phyloP scores from a whole-genome alignment of 2,113 vertebrate species.

The Amia ocellicauda region DNA sequence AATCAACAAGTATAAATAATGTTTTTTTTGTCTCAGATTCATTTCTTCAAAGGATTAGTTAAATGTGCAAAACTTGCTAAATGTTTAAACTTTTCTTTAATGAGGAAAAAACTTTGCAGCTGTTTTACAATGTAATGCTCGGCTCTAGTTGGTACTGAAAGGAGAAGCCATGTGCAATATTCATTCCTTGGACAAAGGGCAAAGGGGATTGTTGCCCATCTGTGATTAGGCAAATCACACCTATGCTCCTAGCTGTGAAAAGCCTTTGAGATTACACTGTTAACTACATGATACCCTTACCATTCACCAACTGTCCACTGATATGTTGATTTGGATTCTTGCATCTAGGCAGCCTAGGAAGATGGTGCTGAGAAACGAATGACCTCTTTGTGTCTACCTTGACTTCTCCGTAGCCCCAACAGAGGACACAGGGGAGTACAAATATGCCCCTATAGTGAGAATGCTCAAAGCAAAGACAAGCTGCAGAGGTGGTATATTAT shows the following conservation, averaged over 20 bases:
- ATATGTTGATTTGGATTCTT: not conserved
- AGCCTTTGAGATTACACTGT: not conserved
- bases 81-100: too few species aligned
- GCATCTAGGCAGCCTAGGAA: not conserved
- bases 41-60: too few species aligned
- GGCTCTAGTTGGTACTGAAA: too few species aligned
- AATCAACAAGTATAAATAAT: too few species aligned
- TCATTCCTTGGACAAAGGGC: not conserved
- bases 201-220: not conserved
- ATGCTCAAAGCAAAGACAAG: not conserved
- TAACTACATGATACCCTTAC: not conserved
- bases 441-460: not conserved
- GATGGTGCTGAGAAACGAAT: not conserved
- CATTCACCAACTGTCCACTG: not conserved
- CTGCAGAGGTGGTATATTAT: slow-evolving; percentile 18
- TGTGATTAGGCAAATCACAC: not conserved
- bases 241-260: not conserved
- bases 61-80: too few species aligned
- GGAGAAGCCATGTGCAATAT: too few species aligned
- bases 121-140: too few species aligned
- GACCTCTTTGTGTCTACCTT: not conserved
- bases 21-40: too few species aligned
- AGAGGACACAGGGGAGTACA: not conserved
- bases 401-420: not conserved
- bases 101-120: too few species aligned